Evolutionary conservation across 2,888 invertebrate genomes (phyloP).

Genomic region (Melieria picta): DNA sequence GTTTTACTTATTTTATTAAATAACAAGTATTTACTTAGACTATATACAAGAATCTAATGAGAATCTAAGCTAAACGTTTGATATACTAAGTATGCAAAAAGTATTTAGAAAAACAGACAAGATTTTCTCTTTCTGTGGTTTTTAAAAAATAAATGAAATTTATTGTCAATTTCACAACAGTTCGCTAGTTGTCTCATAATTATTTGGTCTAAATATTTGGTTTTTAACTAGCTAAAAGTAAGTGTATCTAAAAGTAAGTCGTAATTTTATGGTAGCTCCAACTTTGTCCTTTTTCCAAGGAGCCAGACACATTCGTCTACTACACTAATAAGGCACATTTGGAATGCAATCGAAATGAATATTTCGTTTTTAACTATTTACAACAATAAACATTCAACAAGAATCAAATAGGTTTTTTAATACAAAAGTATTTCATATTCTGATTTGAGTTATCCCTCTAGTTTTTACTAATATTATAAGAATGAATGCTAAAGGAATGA

Average conservation of each 20-base stretch:
- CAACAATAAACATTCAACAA: no score
- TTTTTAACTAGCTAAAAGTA: neutral
- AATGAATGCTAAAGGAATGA: no score
- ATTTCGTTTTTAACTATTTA: neutral
- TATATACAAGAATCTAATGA: no score
- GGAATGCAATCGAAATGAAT: slow-evolving; percentile 52
- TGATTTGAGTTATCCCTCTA: no score
- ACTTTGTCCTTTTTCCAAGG: neutral
- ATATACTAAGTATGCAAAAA: no score
- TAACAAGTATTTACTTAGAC: slow-evolving; percentile 8
- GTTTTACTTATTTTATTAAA: neutral
- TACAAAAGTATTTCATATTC: no score
- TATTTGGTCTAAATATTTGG: neutral
- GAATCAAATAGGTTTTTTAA: no score
- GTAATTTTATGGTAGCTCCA: neutral
- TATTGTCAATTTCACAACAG: slow-evolving; percentile 60
- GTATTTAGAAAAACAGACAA: no score
- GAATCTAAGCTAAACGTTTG: no score
- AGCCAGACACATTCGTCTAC: neutral
- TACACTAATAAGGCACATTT: slow-evolving; percentile 58
- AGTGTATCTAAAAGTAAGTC: no score
- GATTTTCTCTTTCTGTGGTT: no score
- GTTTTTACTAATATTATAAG: no score
- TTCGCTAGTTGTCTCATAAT: slow-evolving; percentile 21
- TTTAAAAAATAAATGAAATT: slow-evolving; percentile 19